Evolutionary conservation across 2,113 vertebrate genomes (phyloP).

Genomic region (Daubentonia madagascariensis): DNA sequence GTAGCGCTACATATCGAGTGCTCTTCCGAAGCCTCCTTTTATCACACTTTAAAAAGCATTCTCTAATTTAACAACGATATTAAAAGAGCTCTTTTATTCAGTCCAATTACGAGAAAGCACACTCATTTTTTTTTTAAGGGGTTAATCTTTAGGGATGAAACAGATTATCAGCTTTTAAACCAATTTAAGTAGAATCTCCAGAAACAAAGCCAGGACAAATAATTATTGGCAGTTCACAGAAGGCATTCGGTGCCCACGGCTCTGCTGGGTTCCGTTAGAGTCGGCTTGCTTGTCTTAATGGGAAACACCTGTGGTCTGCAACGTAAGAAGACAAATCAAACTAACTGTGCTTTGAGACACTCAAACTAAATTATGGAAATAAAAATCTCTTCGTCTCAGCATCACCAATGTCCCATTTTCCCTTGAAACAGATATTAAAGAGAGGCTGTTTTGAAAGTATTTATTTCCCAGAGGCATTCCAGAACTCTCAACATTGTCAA

Average conservation of each 20-base stretch:
- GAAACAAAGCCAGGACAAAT: conserved; percentile 88
- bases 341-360: conserved; percentile 74
- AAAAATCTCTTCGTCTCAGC: conserved; percentile 64
- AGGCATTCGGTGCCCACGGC: conserved; percentile 81
- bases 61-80: conserved; percentile 79
- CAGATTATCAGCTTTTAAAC: conserved; percentile 87
- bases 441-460: conserved; percentile 69
- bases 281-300: conserved; percentile 82
- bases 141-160: conserved; percentile 86
- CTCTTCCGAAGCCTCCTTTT: conserved; percentile 74
- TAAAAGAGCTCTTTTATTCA: conserved; percentile 78
- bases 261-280: conserved; percentile 82
- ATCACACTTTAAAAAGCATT: conserved; percentile 80
- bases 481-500: conserved; percentile 67
- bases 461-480: conserved; percentile 66
- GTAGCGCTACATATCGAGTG: conserved; percentile 54
- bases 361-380: conserved; percentile 83
- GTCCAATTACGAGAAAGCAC: conserved; percentile 78
- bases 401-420: conserved; percentile 54
- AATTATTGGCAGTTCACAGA: conserved; percentile 86
- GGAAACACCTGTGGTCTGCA: conserved; percentile 84
- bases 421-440: conserved; percentile 76
- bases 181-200: conserved; percentile 83
- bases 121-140: conserved; percentile 71
- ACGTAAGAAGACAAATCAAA: conserved; percentile 79